These are phyloP conservation scores for Ahaetulla prasina DNA, from an alignment of 2,113 vertebrate genomes.

Conservation along the genomic window DNA sequence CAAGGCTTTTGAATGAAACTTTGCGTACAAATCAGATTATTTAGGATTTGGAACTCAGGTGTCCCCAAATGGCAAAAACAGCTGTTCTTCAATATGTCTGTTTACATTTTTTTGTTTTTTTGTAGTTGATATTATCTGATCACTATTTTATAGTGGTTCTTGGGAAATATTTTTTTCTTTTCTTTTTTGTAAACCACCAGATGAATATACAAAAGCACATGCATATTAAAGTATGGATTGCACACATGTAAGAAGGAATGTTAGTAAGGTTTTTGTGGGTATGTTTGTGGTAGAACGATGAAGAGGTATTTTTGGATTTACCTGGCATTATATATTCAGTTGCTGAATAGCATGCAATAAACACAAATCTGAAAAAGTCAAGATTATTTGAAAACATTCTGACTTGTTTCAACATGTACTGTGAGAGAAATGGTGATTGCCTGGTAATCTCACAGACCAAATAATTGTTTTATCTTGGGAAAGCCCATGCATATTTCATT, in stretches of 20 bases:
- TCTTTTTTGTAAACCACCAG: not conserved
- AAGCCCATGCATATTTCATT: not conserved
- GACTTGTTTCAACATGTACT: not conserved
- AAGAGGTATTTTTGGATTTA: not conserved
- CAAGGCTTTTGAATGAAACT: not conserved
- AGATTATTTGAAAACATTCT: not conserved
- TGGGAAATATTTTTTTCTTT: not conserved
- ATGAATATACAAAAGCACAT: not conserved
- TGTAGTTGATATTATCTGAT: not conserved
- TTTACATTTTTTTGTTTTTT: not conserved
- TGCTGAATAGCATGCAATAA: not conserved
- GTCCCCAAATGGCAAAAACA: not conserved
- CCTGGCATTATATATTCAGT: not conserved
- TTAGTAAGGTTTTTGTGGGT: not conserved
- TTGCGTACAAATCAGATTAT: not conserved
- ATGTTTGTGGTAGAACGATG: not conserved
- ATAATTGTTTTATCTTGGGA: not conserved
- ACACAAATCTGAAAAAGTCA: not conserved
- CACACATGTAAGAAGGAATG: not conserved
- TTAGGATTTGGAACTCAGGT: not conserved
- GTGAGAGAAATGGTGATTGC: not conserved
- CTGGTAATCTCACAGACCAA: not conserved
- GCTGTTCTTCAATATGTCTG: not conserved
- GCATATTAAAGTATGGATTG: not conserved
- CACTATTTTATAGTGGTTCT: not conserved